These are phyloP conservation scores for Trichopoda pennipes DNA, from an alignment of 2,888 invertebrate species.

Conservation along the genomic window DNA sequence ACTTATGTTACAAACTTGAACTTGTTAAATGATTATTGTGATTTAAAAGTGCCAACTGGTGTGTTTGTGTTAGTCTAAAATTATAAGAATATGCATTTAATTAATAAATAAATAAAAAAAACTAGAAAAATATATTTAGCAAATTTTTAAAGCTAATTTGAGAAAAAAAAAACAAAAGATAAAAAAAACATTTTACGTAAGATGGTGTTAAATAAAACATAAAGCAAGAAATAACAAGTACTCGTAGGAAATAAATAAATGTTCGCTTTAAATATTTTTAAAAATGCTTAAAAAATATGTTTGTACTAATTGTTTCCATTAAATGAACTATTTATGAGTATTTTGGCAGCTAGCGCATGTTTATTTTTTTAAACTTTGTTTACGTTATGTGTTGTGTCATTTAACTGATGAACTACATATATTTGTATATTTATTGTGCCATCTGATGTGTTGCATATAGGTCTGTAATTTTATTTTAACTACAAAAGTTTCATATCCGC, in stretches of 20 bases:
- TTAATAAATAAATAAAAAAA: no score
- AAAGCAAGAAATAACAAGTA: no score
- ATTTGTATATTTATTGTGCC: not conserved
- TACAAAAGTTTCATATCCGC: not conserved
- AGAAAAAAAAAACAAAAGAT: no score
- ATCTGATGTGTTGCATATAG: not conserved
- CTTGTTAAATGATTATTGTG: conserved; percentile 69
- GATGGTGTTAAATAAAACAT: no score
- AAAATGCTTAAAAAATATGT: not conserved
- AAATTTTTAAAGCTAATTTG: no score
- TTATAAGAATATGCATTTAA: no score
- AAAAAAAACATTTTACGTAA: no score
- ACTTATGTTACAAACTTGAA: conserved; percentile 77
- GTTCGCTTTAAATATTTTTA: not conserved
- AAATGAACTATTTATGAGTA: conserved; percentile 7
- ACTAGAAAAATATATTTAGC: no score
- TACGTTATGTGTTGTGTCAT: conserved; percentile 7
- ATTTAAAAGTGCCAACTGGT: conserved; percentile 8
- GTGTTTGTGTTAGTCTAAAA: conserved; percentile 20
- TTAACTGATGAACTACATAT: not conserved
- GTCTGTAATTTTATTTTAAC: not conserved
- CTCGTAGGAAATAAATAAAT: no score
- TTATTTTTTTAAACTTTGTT: not conserved
- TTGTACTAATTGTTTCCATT: conserved; percentile 45
- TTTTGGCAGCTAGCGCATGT: conserved; percentile 37